Evolutionary conservation across 64 coral and sea anemone genomes (phyloP).

Genomic region (Stichodactyla helianthus): DNA sequence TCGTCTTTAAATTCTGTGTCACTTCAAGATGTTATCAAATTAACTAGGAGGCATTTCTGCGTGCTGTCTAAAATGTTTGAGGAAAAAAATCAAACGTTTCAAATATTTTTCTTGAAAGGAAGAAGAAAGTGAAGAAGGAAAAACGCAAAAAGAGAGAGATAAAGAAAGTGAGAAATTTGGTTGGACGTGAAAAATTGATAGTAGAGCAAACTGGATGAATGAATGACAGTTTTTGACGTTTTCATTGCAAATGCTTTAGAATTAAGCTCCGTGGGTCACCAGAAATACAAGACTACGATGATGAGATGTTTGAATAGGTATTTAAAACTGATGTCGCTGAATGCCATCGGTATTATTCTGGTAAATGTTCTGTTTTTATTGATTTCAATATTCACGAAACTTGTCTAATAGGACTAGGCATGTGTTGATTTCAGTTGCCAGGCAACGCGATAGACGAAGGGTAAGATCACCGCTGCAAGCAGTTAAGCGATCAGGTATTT

Average conservation of each 20-base stretch:
- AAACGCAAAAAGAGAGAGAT: no score
- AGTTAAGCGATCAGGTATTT: background rate
- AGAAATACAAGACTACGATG: background rate
- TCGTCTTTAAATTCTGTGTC: background rate
- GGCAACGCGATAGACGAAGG: background rate
- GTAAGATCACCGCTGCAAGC: background rate
- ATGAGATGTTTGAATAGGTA: background rate
- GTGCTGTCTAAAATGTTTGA: no score
- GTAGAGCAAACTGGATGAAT: no score
- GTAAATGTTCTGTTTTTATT: background rate
- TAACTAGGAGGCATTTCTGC: no score
- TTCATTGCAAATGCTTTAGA: background rate
- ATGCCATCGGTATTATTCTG: background rate
- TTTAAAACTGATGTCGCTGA: background rate
- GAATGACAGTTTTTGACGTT: background rate
- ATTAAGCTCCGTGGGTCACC: background rate
- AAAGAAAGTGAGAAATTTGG: no score
- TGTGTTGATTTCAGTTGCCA: background rate
- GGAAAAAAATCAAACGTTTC: no score
- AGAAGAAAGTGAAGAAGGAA: no score
- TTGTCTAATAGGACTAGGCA: background rate
- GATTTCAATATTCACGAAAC: conserved; percentile 1
- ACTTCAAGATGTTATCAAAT: no score
- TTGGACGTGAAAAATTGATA: no score
- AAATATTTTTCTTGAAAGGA: no score